A percentile compares a stretch with the other conserved stretches of the same genome.
Evolutionary conservation across 2,113 vertebrate genomes (phyloP).

Genomic region (Microcebus jonahi): DNA sequence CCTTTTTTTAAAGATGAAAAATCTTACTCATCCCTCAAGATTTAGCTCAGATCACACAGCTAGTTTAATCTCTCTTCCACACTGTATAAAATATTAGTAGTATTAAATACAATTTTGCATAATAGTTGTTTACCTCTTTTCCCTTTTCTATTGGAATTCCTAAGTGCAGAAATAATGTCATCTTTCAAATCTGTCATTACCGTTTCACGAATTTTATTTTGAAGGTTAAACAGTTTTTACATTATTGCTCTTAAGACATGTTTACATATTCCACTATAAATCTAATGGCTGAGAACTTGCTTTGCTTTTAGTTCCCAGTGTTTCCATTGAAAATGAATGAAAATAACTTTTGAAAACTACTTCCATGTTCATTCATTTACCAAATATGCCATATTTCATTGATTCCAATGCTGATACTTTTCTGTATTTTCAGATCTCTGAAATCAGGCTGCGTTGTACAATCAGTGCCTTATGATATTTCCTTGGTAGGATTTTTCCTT

Average conservation of each 20-base stretch:
- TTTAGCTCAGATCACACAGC: slow-evolving; percentile 4
- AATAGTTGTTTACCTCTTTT: not conserved
- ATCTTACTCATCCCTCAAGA: not conserved
- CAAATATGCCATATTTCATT: not conserved
- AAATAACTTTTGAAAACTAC: slow-evolving; percentile 1
- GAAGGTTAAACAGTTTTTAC: not conserved
- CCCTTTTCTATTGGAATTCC: slow-evolving; percentile 8
- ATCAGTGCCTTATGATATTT: not conserved
- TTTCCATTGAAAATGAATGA: not conserved
- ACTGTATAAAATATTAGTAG: not conserved
- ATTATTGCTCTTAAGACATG: not conserved
- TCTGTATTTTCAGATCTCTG: not conserved
- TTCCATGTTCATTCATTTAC: not conserved
- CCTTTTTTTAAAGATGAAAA: slow-evolving; percentile 1
- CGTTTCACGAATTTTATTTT: slow-evolving; percentile 46
- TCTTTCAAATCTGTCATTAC: not conserved
- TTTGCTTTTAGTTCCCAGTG: slow-evolving; percentile 8
- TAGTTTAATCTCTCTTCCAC: slow-evolving; percentile 24
- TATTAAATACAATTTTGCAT: not conserved
- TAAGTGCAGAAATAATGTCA: slow-evolving; percentile 15
- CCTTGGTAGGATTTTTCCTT: not conserved
- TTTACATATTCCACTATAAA: not conserved
- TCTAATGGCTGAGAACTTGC: not conserved
- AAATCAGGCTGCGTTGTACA: not conserved
- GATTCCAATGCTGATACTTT: not conserved